Evolutionary conservation across 2,113 vertebrate genomes (phyloP), one percentile per base, ranked within the genome.

Genomic region (Malurus elegans): DNA sequence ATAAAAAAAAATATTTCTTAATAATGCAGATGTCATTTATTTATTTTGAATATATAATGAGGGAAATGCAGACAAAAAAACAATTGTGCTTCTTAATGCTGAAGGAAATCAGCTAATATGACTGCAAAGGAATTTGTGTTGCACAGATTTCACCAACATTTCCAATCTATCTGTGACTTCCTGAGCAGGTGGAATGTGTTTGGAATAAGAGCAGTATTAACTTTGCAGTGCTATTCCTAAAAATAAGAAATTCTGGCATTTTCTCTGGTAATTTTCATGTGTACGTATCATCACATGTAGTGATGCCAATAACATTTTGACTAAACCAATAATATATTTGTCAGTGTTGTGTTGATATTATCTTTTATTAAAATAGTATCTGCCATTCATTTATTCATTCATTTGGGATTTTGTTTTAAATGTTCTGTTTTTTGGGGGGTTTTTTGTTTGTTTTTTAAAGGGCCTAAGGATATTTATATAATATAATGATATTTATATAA

Each of bases 1-100:
- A 94, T 91, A 72, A 96, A 90, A 96, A 90, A 91, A 84, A 89
- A 21, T 57, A 78, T 66, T 66, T 93, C 38, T 69, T 69, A 61
- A 34, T 79, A 87, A 93, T 92, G 66, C 75, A 96, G 65, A 70
- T 92, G 60, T 79, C 44, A 24, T 42, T 24, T 78, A 92, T 92
- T 86, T 78, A 44, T 45, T 96, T 82, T 84, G 44, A 91, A 87
- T 95, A 70, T n/a, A 74, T 94, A 74, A 80, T 34, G 57, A 85
- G 31, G 53, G 44, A 82, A 93, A 91, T 7, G 15, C 42, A 84
- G 73, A 74, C 25, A 88, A 82, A 93, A 91, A 67, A 78, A 26
- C 36, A 6, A 28, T 42, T 79, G 14, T 90, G 32, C 16, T 90
- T 69, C 64, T 74, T 29, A 81, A 56, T 28, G 20, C 65, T 67